A percentile compares a stretch with the other conserved stretches of the same genome.
Evolutionary conservation across 2,888 invertebrate species (phyloP).

Genomic region (Drosophila formosana): DNA sequence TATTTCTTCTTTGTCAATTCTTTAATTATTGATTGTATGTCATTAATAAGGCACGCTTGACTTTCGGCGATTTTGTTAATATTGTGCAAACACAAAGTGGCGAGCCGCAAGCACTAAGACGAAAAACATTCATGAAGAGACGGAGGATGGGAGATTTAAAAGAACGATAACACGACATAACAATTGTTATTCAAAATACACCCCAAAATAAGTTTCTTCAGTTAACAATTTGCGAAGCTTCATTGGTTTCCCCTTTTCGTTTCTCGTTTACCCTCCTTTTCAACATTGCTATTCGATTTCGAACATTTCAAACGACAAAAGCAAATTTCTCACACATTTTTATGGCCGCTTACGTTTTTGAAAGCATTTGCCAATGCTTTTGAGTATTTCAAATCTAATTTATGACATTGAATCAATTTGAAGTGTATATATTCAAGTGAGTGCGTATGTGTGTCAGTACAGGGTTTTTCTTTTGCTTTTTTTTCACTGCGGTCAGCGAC

Average conservation of each 20-base stretch:
- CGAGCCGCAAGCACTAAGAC: slow-evolving; percentile 1
- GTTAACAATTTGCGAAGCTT: slow-evolving; percentile 63
- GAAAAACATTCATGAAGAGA: not conserved
- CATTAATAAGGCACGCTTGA: too few relatives aligned
- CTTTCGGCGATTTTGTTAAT: too few relatives aligned
- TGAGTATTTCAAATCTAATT: slow-evolving; percentile 80
- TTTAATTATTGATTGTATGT: too few relatives aligned
- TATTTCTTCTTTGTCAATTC: too few relatives aligned
- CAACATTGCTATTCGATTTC: slow-evolving; percentile 16
- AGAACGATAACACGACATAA: slow-evolving; percentile 45
- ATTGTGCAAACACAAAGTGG: too few relatives aligned
- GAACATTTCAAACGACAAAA: slow-evolving; percentile 62
- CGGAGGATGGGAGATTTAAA: not conserved
- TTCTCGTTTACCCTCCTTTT: not conserved
- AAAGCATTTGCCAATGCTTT: slow-evolving; percentile 56
- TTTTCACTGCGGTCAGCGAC: slow-evolving; percentile 65
- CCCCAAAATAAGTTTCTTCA: slow-evolving; percentile 77
- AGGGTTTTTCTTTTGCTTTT: slow-evolving; percentile 18
- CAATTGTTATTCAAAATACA: slow-evolving; percentile 76
- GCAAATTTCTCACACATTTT: slow-evolving; percentile 71
- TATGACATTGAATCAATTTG: slow-evolving; percentile 80
- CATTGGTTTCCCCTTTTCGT: slow-evolving; percentile 45
- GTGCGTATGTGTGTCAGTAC: slow-evolving; percentile 26
- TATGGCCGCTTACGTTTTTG: slow-evolving; percentile 60
- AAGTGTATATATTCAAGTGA: slow-evolving; percentile 23